Percentiles rank a stretch among this genome's conserved stretches.
Conservation (phyloP, 2,888 invertebrate species). For the Nemotelus pantherinus region DNA sequence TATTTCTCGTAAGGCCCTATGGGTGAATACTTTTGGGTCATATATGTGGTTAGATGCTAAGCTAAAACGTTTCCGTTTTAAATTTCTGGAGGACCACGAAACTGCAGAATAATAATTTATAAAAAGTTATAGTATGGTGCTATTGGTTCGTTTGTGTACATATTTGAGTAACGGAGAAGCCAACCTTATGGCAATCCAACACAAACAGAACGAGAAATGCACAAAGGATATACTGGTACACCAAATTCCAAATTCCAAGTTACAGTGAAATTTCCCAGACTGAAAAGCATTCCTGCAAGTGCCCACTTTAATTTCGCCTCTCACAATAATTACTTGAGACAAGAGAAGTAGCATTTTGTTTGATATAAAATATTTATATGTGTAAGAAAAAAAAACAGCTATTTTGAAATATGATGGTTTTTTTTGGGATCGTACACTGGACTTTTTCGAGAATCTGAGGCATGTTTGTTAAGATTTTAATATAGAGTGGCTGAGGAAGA, state of each 20-base stretch:
- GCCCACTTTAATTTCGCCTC: conserved; percentile 13
- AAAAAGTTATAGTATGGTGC: conserved; percentile 35
- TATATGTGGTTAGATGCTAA: conserved; percentile 33
- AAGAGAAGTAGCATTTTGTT: not conserved
- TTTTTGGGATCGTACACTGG: too few relatives aligned
- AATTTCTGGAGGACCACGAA: conserved; percentile 48
- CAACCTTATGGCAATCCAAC: not conserved
- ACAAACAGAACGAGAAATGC: not conserved
- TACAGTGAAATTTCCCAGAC: conserved; percentile 1
- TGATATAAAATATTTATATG: too few relatives aligned
- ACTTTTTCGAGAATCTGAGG: too few relatives aligned
- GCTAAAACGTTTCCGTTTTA: conserved; percentile 47
- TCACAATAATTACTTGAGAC: conserved; percentile 1
- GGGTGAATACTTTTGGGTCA: conserved; percentile 21
- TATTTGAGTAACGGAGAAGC: conserved; percentile 6
- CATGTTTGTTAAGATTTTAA: too few relatives aligned
- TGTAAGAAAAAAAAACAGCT: too few relatives aligned
- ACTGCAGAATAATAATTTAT: conserved; percentile 49
- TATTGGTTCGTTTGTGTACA: conserved; percentile 35
- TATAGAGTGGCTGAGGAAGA: too few relatives aligned
- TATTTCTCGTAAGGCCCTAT: not conserved
- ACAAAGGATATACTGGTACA: not conserved
- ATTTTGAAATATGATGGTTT: too few relatives aligned
- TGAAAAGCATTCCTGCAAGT: conserved; percentile 18
- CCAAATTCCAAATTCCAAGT: not conserved